Percentiles rank a stretch among this genome's conserved stretches.
Evolutionary conservation across 2,113 vertebrate species (phyloP).

Genomic region (Gymnocephalus cernua): DNA sequence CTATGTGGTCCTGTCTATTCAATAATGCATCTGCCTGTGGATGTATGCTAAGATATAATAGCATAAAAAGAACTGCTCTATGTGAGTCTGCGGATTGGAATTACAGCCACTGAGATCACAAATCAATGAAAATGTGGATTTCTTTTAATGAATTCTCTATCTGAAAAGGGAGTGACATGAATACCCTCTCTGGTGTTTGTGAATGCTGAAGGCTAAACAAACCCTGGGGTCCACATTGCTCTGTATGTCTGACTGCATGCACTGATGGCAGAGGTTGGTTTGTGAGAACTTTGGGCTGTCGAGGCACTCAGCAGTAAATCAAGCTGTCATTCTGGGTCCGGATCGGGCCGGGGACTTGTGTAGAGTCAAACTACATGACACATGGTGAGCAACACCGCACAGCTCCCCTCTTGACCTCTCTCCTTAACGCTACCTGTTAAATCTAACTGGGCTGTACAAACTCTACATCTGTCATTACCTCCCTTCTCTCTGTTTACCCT

Average conservation of each 20-base stretch:
- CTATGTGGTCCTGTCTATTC: background rate
- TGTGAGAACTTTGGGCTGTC: conserved; percentile 34
- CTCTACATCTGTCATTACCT: conserved; percentile 23
- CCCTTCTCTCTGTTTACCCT: conserved; percentile 26
- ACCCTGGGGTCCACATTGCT: conserved; percentile 1
- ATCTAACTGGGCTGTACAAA: conserved; percentile 5
- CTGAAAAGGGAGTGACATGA: background rate
- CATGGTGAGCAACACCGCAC: background rate
- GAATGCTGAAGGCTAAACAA: background rate
- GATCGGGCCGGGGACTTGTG: conserved; percentile 19
- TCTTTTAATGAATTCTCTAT: background rate
- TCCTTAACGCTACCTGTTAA: conserved; percentile 12
- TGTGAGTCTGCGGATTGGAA: background rate
- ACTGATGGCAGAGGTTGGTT: conserved; percentile 32
- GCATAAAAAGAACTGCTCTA: background rate
- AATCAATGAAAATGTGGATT: background rate
- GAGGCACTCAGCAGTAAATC: conserved; percentile 58
- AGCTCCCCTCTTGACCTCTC: background rate
- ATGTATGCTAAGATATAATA: background rate
- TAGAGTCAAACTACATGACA: conserved; percentile 30
- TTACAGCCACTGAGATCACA: background rate
- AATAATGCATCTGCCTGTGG: background rate
- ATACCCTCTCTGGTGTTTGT: background rate
- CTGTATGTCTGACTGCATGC: background rate
- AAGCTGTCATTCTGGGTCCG: conserved; percentile 64